These are phyloP conservation scores for Arothron firmamentum DNA, from an alignment of 2,113 vertebrate genomes.

Conservation along the genomic window DNA sequence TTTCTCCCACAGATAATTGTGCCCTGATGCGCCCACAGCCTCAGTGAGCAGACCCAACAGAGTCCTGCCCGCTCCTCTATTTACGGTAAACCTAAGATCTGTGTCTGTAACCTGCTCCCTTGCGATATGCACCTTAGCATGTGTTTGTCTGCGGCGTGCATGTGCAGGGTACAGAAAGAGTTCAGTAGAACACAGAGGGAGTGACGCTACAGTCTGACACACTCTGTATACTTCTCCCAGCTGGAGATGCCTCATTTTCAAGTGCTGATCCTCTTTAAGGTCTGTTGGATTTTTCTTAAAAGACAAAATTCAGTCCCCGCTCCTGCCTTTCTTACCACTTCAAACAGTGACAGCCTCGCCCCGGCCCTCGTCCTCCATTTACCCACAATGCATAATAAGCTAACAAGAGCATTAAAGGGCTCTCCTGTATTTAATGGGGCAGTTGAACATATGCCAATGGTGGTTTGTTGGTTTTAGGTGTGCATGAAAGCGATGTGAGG, in stretches of 20 bases:
- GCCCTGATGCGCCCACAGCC: slow-evolving; percentile 7
- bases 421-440: slow-evolving; percentile 53
- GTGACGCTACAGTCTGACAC: slow-evolving; percentile 4
- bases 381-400: slow-evolving; percentile 44
- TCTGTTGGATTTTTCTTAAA: slow-evolving; percentile 28
- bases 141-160: slow-evolving; percentile 5
- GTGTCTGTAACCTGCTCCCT: slow-evolving; percentile 10
- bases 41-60: slow-evolving; percentile 4
- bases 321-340: slow-evolving; percentile 27
- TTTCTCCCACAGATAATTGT: slow-evolving; percentile 32
- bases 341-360: slow-evolving; percentile 15
- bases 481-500: slow-evolving; percentile 44
- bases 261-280: slow-evolving; percentile 15
- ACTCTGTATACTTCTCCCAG: slow-evolving; percentile 19
- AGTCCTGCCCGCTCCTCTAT: slow-evolving; percentile 18
- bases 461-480: slow-evolving; percentile 64
- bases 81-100: slow-evolving; percentile 26
- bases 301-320: slow-evolving; percentile 5
- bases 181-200: slow-evolving; percentile 35
- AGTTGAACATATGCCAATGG: slow-evolving; percentile 49
- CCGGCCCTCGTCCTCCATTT: background rate
- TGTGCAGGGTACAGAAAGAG: slow-evolving; percentile 27
- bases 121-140: slow-evolving; percentile 16
- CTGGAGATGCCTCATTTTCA: slow-evolving; percentile 23
- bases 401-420: slow-evolving; percentile 55